Evolutionary conservation across 2,888 invertebrate genomes (phyloP).

Genomic region (Aphodius sticticus): DNA sequence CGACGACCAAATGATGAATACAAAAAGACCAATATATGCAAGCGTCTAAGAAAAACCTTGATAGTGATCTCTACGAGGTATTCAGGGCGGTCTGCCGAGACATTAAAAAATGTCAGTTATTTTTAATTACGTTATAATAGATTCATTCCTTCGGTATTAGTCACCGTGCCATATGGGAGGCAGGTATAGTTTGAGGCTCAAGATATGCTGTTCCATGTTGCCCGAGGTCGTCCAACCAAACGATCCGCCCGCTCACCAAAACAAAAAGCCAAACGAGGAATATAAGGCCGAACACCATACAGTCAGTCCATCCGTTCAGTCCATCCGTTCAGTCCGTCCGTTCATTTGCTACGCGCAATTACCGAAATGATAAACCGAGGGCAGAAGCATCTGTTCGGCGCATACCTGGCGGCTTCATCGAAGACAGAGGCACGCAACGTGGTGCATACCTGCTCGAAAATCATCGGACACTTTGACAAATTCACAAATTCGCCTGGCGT

Average conservation of each 20-base stretch:
- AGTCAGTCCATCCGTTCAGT: no score
- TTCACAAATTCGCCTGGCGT: slow-evolving; percentile 16
- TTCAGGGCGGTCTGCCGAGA: not conserved
- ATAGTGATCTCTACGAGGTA: not conserved
- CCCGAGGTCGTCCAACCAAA: not conserved
- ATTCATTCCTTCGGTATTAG: slow-evolving; percentile 18
- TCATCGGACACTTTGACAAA: not conserved
- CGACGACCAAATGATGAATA: no score
- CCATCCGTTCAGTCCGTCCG: not conserved
- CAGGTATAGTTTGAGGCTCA: not conserved
- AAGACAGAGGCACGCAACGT: slow-evolving; percentile 6
- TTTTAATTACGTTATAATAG: slow-evolving; percentile 11
- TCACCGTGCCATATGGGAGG: slow-evolving; percentile 25
- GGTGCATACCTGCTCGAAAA: not conserved
- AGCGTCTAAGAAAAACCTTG: not conserved
- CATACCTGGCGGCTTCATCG: slow-evolving; percentile 18
- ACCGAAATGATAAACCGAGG: slow-evolving; percentile 36
- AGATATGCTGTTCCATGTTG: not conserved
- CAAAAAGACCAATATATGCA: no score
- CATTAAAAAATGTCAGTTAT: not conserved
- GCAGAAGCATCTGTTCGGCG: slow-evolving; percentile 17
- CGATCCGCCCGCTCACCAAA: not conserved
- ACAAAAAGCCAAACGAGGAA: not conserved
- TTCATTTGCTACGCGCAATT: slow-evolving; percentile 31
- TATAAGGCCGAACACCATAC: slow-evolving; percentile 9